Conservation (phyloP, 35 echinoderm and acorn worm species). For the Holothuria glaberrima region DNA sequence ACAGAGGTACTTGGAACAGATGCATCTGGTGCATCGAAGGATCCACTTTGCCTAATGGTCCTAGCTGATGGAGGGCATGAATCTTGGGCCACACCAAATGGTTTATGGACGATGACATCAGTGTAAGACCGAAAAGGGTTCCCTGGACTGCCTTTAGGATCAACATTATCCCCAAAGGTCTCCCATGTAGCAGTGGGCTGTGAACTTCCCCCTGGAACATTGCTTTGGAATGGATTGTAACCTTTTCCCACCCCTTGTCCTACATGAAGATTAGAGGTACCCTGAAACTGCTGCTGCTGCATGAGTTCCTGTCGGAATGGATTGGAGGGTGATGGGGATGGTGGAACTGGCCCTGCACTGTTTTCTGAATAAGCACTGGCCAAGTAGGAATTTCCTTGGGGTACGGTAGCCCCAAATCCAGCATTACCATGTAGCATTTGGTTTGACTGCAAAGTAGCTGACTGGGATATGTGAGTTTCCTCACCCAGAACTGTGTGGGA, state of each 20-base stretch:
- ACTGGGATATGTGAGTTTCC: background rate
- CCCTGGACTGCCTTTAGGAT: conserved; percentile 52
- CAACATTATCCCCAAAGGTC: conserved; percentile 61
- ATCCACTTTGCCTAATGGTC: background rate
- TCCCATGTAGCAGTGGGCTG: conserved; percentile 62
- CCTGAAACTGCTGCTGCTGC: conserved; percentile 52
- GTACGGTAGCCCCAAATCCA: conserved; percentile 31
- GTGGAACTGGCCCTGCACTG: conserved; percentile 5
- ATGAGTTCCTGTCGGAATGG: conserved; percentile 82
- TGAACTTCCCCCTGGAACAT: background rate
- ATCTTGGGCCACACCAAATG: background rate
- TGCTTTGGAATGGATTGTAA: conserved; percentile 42
- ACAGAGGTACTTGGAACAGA: conserved; percentile 30
- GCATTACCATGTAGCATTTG: background rate
- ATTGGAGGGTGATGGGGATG: conserved; percentile 64
- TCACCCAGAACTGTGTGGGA: background rate
- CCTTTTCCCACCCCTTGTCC: conserved; percentile 6
- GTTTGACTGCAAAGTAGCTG: conserved; percentile 3
- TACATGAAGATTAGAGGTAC: conserved; percentile 1
- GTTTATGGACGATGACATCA: conserved; percentile 25
- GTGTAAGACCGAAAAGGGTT: conserved; percentile 78
- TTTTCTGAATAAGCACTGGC: conserved; percentile 3
- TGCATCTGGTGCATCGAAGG: conserved; percentile 37
- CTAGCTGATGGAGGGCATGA: conserved; percentile 15
- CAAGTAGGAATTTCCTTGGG: background rate